phyloP scores from a whole-genome alignment of 2,888 invertebrate genomes.

The Nomada flava region DNA sequence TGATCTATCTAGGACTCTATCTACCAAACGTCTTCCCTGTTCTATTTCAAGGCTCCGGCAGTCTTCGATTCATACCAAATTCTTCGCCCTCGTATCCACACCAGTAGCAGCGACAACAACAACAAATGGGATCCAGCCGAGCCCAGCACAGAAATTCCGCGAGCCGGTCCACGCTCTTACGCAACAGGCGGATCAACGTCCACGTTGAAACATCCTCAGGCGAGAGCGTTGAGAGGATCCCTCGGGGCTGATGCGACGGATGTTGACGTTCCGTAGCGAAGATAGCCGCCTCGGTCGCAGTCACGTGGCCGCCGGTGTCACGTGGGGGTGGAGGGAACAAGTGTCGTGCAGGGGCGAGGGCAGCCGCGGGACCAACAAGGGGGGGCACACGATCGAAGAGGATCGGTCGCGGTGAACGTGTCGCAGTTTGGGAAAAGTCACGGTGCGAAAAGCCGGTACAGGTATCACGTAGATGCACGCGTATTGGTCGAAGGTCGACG shows the following conservation, averaged over 20 bases:
- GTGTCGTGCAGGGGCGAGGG: not conserved
- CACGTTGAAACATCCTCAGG: conserved; percentile 30
- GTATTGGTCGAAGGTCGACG: conserved; percentile 77
- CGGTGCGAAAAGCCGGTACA: conserved; percentile 64
- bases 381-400: not conserved
- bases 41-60: not conserved
- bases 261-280: conserved; percentile 41
- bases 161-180: conserved; percentile 23
- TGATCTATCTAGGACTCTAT: too few relatives aligned
- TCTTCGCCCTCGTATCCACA: not conserved
- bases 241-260: conserved; percentile 31
- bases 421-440: conserved; percentile 71
- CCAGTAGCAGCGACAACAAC: not conserved
- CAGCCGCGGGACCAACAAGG: not conserved
- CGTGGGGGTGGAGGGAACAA: conserved; percentile 57
- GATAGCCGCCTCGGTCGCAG: conserved; percentile 41
- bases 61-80: not conserved
- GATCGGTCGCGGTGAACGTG: conserved; percentile 3
- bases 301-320: conserved; percentile 58
- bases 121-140: not conserved
- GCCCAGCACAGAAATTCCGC: not conserved
- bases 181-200: conserved; percentile 43
- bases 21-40: too few relatives aligned
- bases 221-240: conserved; percentile 17
- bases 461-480: conserved; percentile 63